These are phyloP conservation scores for Arbacia lixula DNA, from an alignment of 53 echinoderm and acorn worm species.

Conservation along the genomic window DNA sequence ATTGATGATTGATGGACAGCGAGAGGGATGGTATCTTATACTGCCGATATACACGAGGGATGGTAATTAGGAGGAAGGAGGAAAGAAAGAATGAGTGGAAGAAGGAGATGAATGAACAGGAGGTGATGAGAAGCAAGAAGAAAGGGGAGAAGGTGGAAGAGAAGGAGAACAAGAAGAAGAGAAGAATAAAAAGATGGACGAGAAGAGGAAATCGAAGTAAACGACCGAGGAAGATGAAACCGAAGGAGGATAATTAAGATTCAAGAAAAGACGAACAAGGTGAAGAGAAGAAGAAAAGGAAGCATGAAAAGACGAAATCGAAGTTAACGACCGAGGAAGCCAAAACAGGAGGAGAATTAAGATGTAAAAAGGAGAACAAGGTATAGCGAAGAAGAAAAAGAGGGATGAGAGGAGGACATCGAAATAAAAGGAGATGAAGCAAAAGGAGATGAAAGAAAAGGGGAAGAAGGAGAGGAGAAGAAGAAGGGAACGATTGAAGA, in stretches of 20 bases:
- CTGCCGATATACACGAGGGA: no score
- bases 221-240: neutral
- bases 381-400: neutral
- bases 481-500: neutral
- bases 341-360: neutral
- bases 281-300: no score
- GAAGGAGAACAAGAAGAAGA: neutral
- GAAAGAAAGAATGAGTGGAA: neutral
- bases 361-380: neutral
- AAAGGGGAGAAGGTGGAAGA: neutral
- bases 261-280: no score
- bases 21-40: no score
- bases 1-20: no score
- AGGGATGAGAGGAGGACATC: neutral
- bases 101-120: neutral
- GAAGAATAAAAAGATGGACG: neutral
- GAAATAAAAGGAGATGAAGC: neutral
- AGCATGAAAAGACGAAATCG: neutral
- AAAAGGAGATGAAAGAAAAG: neutral
- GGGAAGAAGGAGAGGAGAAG: neutral
- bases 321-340: neutral
- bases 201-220: neutral
- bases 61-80: neutral
- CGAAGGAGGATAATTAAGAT: no score
- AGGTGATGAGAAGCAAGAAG: neutral